Evolutionary conservation across 2,113 vertebrate genomes (phyloP), one percentile per base, ranked within the genome.

Genomic region (Dryoscopus gambensis): DNA sequence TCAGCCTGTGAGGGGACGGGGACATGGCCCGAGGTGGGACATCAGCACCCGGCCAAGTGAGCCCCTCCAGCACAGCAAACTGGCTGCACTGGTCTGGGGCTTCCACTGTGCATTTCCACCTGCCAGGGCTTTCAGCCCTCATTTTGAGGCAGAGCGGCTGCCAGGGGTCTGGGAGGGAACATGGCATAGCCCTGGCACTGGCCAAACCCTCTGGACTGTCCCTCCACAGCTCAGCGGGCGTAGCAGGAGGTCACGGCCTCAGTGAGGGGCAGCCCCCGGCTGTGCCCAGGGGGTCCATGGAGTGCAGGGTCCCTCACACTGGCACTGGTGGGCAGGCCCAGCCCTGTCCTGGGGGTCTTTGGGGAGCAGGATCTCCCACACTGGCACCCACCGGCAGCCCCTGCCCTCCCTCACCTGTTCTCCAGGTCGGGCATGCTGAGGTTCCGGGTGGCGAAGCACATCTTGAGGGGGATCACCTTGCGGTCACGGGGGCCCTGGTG

Each of bases 381-480:
- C 5, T 0, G 0, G 31, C 31, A 56, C 35, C 71, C 73, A 57
- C 13, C 0, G 0, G 35, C 44, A 64, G 20, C 31, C 49, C 8
- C 20, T 3, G 14, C 44, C 55, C 98, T 98, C 91, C 55, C 98
- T 98, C 91, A 99, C 99, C 99, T 98, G 98, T 99, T 99, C 97
- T 99, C 99, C 97, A 99, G 98, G 93, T 99, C 99, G 0, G 99
- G 99, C 99, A 99, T 99, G 97, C 98, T 99, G 89, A 99, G 98
- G 98, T 99, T 99, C 96, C 99, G 97, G 94, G 99, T 98, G 12
- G 98, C 99, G 15, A 99, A 99, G 97, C 99, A 99, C 99, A 99
- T 99, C 98, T 99, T 99, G 86, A 99, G 98, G 46, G 98, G 98
- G 92, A 99, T 99, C 96, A 99, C 98, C 94, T 99, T 99, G 80